Evolutionary conservation across 1,140 invertebrate species (phyloP).

Genomic region (Drosophila nebulosa): DNA sequence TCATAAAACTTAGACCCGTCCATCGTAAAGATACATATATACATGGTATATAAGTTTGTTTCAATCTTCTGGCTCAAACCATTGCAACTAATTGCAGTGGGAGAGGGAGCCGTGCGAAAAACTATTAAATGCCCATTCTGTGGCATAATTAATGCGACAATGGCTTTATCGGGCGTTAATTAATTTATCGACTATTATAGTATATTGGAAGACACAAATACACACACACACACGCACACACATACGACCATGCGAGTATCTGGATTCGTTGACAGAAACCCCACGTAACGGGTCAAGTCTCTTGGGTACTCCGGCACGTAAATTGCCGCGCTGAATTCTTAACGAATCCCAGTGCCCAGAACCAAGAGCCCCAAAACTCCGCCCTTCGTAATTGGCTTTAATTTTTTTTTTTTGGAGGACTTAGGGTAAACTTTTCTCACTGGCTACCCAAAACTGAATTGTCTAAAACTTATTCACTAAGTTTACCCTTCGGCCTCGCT

Average conservation of each 20-base stretch:
- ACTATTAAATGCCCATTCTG: constrained; percentile 59
- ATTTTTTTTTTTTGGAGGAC: constrained; percentile 16
- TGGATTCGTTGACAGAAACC: constrained; percentile 1
- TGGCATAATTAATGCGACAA: constrained; percentile 70
- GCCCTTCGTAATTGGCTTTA: constrained; percentile 52
- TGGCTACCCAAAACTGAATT: constrained; percentile 25
- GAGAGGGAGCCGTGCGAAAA: constrained; percentile 45
- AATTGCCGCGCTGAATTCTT: constrained; percentile 33
- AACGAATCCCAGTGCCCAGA: not conserved
- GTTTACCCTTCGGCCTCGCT: constrained; percentile 32
- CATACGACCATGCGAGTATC: constrained; percentile 16
- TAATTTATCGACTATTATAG: constrained; percentile 65
- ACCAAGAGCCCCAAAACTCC: constrained; percentile 6
- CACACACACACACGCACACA: not conserved
- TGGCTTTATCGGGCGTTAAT: constrained; percentile 71
- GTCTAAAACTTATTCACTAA: constrained; percentile 27
- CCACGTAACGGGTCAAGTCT: constrained; percentile 24
- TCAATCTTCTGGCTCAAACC: not conserved
- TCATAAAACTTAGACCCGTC: constrained; percentile 57
- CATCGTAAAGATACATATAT: constrained; percentile 26
- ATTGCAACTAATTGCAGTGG: constrained; percentile 50
- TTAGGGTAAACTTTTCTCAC: constrained; percentile 32
- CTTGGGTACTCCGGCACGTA: constrained; percentile 26
- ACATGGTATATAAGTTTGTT: not conserved
- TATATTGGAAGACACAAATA: constrained; percentile 13